Evolutionary conservation across 2,113 vertebrate species (phyloP).

Genomic region (Pseudorhombus dupliciocellatus): DNA sequence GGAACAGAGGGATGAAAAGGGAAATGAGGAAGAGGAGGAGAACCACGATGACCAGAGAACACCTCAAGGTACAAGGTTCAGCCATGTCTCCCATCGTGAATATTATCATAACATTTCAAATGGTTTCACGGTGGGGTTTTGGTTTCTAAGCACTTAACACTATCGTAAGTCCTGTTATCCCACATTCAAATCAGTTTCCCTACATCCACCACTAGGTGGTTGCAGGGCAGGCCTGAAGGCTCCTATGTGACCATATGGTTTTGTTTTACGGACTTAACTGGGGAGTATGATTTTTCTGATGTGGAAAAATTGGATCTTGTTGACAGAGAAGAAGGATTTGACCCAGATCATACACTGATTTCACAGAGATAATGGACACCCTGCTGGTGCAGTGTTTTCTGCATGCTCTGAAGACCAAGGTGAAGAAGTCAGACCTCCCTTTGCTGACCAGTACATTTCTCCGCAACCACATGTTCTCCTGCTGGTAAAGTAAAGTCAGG

Average conservation of each 20-base stretch:
- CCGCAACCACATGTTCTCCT: slow-evolving; percentile 92
- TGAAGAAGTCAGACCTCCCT: slow-evolving; percentile 95
- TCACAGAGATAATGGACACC: slow-evolving; percentile 92
- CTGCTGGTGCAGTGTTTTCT: slow-evolving; percentile 91
- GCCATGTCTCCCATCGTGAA: not conserved
- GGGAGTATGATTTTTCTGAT: slow-evolving; percentile 5
- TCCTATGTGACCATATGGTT: not conserved
- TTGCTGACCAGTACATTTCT: slow-evolving; percentile 93
- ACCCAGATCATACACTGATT: slow-evolving; percentile 28
- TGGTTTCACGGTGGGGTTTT: not conserved
- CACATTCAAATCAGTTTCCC: not conserved
- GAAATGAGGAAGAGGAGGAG: slow-evolving; percentile 44
- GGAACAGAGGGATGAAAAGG: slow-evolving; percentile 38
- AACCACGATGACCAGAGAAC: slow-evolving; percentile 76
- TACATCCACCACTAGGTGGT: not conserved
- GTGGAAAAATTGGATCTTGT: slow-evolving; percentile 10
- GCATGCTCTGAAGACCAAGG: slow-evolving; percentile 90
- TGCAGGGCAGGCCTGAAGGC: not conserved
- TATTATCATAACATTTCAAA: not conserved
- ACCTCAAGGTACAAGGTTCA: slow-evolving; percentile 84
- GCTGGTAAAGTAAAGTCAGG: slow-evolving; percentile 85
- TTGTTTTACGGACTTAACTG: slow-evolving; percentile 1
- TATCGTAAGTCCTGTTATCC: not conserved
- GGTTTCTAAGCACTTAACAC: not conserved
- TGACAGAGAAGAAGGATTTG: slow-evolving; percentile 26